Percentiles rank a stretch among this genome's conserved stretches.
Evolutionary conservation across 2,888 invertebrate genomes (phyloP).

Genomic region (Cremastinae sp.): DNA sequence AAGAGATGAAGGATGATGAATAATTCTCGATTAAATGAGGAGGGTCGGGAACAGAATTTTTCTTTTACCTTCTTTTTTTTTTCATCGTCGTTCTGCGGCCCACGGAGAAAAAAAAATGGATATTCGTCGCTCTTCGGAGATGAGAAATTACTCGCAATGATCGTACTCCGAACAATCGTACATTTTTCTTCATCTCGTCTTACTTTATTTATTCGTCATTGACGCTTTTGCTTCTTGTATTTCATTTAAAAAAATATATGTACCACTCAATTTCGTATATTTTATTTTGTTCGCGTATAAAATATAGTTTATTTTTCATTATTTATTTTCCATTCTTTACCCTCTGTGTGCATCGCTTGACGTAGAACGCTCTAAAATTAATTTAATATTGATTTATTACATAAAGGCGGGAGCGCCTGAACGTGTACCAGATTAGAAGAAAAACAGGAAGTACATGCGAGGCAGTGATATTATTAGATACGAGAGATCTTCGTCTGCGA

Average conservation of each 20-base stretch:
- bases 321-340: too few relatives aligned
- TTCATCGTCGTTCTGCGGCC: neutral
- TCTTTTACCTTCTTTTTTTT: neutral
- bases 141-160: neutral
- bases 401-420: neutral
- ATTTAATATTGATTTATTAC: neutral
- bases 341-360: too few relatives aligned
- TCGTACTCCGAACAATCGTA: neutral
- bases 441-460: conserved; percentile 30
- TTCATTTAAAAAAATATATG: too few relatives aligned
- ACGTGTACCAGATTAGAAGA: conserved; percentile 3
- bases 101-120: too few relatives aligned
- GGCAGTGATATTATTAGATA: conserved; percentile 41
- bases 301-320: too few relatives aligned
- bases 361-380: too few relatives aligned
- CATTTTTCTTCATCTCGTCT: too few relatives aligned
- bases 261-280: too few relatives aligned
- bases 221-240: too few relatives aligned
- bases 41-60: conserved; percentile 34
- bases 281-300: too few relatives aligned
- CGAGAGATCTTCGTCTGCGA: conserved; percentile 29
- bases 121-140: too few relatives aligned
- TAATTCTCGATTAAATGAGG: conserved; percentile 31
- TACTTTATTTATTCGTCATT: too few relatives aligned
- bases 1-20: neutral